phyloP scores from a whole-genome alignment of 2,113 vertebrate species.

The Phrynosoma platyrhinos region DNA sequence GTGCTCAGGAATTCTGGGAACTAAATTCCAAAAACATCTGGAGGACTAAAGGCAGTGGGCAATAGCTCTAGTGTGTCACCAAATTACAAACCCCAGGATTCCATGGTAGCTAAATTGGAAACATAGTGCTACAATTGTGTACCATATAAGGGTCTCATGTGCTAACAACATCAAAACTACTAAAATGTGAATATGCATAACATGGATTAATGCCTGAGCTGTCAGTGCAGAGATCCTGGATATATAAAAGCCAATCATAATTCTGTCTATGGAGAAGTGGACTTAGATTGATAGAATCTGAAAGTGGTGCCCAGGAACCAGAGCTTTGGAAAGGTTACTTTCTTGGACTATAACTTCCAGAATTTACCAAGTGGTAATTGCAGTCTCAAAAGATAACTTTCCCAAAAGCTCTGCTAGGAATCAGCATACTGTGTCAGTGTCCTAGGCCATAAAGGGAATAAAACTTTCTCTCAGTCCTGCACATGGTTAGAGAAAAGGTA shows the following conservation, averaged over 20 bases:
- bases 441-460: neutral
- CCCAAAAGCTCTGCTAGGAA: neutral
- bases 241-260: neutral
- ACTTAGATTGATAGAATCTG: neutral
- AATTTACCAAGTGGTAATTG: no score
- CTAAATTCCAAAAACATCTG: no score
- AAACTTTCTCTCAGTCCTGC: neutral
- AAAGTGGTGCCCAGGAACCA: neutral
- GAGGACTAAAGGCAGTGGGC: no score
- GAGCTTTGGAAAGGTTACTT: no score
- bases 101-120: no score
- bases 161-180: neutral
- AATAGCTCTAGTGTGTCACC: no score
- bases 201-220: neutral
- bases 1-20: no score
- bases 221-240: neutral
- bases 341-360: no score
- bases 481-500: neutral
- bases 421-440: neutral
- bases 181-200: neutral
- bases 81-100: no score
- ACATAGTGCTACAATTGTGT: no score
- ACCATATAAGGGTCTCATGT: no score
- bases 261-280: neutral
- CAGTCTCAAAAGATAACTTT: neutral